A percentile compares a stretch with the other conserved stretches of the same genome.
Conservation (phyloP, 2,888 invertebrate genomes). For the Poecilus cupreus region DNA sequence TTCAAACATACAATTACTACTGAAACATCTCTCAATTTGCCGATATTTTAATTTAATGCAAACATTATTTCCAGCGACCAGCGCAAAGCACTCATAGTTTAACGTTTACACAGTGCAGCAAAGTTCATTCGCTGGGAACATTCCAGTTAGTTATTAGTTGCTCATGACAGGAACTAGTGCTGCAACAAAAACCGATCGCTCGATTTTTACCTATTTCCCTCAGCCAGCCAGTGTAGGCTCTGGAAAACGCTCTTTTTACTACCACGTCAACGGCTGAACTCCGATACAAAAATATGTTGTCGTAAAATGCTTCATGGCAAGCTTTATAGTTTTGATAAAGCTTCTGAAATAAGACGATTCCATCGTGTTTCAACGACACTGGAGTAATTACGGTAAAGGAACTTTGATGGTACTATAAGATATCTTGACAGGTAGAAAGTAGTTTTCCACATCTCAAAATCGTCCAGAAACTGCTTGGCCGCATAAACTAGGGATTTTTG, state of each 20-base stretch:
- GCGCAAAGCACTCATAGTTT: background rate
- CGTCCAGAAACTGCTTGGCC: too few species aligned
- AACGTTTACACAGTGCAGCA: background rate
- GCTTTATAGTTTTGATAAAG: constrained; percentile 34
- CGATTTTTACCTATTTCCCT: constrained; percentile 23
- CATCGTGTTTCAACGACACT: background rate
- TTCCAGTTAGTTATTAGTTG: constrained; percentile 27
- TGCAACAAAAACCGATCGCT: constrained; percentile 10
- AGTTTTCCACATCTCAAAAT: too few species aligned
- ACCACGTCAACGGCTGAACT: constrained; percentile 18
- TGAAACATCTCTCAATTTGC: constrained; percentile 38
- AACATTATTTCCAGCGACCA: constrained; percentile 8
- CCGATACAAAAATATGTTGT: constrained; percentile 25
- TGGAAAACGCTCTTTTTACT: constrained; percentile 21
- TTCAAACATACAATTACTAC: constrained; percentile 40
- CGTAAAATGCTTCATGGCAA: constrained; percentile 6
- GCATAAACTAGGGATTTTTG: too few species aligned
- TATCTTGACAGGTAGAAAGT: too few species aligned
- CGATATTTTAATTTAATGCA: constrained; percentile 46
- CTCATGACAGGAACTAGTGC: background rate
- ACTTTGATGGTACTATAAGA: too few species aligned
- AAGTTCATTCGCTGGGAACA: constrained; percentile 4
- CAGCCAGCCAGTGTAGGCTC: background rate
- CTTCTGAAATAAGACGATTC: constrained; percentile 15
- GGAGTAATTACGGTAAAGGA: too few species aligned